Evolutionary conservation across 2,888 invertebrate species (phyloP).

Genomic region (Malthinus seriepunctatus): DNA sequence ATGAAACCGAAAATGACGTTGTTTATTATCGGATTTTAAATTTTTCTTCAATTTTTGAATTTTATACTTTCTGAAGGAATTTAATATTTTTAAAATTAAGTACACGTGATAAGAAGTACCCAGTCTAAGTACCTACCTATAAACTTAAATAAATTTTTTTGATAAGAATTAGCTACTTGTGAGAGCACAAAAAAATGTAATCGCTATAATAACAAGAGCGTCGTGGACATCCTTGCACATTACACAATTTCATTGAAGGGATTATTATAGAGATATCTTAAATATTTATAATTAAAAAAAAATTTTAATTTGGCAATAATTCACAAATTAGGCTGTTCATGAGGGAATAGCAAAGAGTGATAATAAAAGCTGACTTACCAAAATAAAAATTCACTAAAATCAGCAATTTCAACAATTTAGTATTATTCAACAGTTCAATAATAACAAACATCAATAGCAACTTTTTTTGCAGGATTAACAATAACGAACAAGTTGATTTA

Average conservation of each 20-base stretch:
- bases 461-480: slow-evolving; percentile 6
- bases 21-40: no score
- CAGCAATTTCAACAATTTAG: neutral
- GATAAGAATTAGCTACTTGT: no score
- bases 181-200: neutral
- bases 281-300: neutral
- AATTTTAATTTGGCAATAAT: neutral
- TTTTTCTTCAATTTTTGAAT: no score
- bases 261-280: neutral
- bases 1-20: slow-evolving; percentile 3
- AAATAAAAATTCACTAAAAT: neutral
- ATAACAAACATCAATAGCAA: slow-evolving; percentile 14
- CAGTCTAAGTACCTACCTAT: no score
- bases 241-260: neutral
- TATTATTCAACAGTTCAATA: slow-evolving; percentile 6
- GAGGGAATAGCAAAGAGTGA: neutral
- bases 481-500: slow-evolving; percentile 2
- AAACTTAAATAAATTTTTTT: no score
- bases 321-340: neutral
- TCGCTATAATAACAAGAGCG: neutral
- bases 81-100: no score
- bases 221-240: neutral
- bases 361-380: neutral
- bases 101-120: no score
- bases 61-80: no score